A percentile compares a stretch with the other conserved stretches of the same genome.
Conservation (phyloP, 2,797 vertebrate genomes). For the Squalus acanthias region DNA sequence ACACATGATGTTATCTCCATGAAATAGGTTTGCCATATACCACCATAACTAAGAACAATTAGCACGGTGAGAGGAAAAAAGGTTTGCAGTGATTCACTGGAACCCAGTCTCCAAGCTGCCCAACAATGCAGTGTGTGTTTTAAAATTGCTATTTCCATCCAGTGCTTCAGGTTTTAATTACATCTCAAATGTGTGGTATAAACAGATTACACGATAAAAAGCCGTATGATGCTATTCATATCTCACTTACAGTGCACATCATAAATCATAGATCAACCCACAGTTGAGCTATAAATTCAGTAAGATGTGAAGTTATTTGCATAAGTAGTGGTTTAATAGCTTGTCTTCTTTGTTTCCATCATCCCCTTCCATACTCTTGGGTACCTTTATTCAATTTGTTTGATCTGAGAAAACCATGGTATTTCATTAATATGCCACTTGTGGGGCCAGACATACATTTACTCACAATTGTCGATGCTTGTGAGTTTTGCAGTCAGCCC, state of each 20-base stretch:
- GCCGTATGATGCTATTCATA: background rate
- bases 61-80: background rate
- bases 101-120: background rate
- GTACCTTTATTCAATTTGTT: background rate
- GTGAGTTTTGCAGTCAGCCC: background rate
- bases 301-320: background rate
- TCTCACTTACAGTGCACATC: background rate
- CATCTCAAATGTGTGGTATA: background rate
- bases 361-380: background rate
- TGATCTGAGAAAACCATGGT: background rate
- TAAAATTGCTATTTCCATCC: background rate
- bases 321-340: background rate
- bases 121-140: background rate
- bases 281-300: background rate
- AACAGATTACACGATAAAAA: background rate
- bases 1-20: background rate
- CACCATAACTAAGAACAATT: background rate
- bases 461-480: background rate
- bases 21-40: background rate
- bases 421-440: background rate
- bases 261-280: background rate
- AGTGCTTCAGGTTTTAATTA: background rate
- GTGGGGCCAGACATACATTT: background rate
- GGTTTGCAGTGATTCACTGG: background rate
- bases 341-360: background rate